phyloP scores from a whole-genome alignment of 2,113 vertebrate genomes.

The Syngnathus floridae region DNA sequence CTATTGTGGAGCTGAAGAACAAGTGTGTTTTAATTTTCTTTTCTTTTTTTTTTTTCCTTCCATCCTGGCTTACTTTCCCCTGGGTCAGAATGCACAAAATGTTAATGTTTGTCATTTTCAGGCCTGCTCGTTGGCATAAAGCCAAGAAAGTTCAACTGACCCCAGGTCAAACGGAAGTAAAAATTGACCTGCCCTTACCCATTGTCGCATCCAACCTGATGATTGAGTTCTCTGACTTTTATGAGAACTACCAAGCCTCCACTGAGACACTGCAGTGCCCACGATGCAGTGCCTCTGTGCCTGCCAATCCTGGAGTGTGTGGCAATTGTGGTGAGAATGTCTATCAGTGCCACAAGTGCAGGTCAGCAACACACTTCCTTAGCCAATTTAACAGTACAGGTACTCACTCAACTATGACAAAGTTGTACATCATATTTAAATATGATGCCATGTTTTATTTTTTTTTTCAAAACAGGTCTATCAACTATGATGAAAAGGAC shows the following conservation, averaged over 20 bases:
- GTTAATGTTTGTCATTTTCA: conserved; percentile 33
- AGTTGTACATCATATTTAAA: not conserved
- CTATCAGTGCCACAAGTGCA: conserved; percentile 98
- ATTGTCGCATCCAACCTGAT: conserved; percentile 98
- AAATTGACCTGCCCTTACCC: conserved; percentile 92
- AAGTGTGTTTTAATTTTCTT: conserved; percentile 72
- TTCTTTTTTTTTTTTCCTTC: not conserved
- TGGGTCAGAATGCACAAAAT: not conserved
- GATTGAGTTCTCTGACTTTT: conserved; percentile 98
- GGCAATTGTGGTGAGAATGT: conserved; percentile 98
- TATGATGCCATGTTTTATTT: not conserved
- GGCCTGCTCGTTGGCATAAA: conserved; percentile 97
- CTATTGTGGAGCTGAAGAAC: conserved; percentile 97
- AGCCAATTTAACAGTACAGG: not conserved
- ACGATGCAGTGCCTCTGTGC: conserved; percentile 93
- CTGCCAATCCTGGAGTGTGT: conserved; percentile 94
- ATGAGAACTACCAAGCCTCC: conserved; percentile 98
- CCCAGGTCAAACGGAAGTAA: conserved; percentile 94
- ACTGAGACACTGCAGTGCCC: conserved; percentile 96
- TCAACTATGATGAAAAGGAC: conserved; percentile 98
- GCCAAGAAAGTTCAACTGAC: conserved; percentile 96
- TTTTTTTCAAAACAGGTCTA: conserved; percentile 75
- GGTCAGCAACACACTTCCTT: conserved; percentile 63
- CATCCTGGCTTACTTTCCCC: not conserved
- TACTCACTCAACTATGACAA: not conserved